phyloP scores from a whole-genome alignment of 30 jellyfish, hydroid and myxozoan species.

The Turritopsis rubra region DNA sequence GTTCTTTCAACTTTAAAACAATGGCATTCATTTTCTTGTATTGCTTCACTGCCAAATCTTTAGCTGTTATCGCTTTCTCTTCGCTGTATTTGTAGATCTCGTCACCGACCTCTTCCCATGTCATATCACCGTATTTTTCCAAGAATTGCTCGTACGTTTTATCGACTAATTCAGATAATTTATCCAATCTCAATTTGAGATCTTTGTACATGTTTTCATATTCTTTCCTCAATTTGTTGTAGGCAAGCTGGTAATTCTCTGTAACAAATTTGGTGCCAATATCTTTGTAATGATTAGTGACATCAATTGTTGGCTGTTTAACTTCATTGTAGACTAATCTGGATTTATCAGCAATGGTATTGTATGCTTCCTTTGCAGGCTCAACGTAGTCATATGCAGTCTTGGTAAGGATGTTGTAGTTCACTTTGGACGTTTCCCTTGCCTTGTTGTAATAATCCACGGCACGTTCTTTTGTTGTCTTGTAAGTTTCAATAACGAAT shows the following conservation, averaged over 20 bases:
- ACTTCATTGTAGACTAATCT: slow-evolving; percentile 56
- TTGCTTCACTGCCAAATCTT: slow-evolving; percentile 19
- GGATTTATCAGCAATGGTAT: slow-evolving; percentile 35
- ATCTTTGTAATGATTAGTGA: slow-evolving; percentile 49
- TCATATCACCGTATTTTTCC: slow-evolving; percentile 58
- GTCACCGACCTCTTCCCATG: slow-evolving; percentile 87
- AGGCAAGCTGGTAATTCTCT: slow-evolving; percentile 34
- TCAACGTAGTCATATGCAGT: slow-evolving; percentile 15
- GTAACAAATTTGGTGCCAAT: slow-evolving; percentile 35
- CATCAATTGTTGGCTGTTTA: slow-evolving; percentile 47
- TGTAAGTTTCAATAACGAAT: slow-evolving; percentile 3
- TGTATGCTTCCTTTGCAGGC: slow-evolving; percentile 35
- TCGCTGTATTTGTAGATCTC: slow-evolving; percentile 20
- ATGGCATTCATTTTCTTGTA: slow-evolving; percentile 17
- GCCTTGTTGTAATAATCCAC: not conserved
- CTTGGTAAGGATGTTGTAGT: slow-evolving; percentile 17
- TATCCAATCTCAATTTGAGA: slow-evolving; percentile 8
- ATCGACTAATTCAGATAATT: not conserved
- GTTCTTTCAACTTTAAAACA: slow-evolving; percentile 34
- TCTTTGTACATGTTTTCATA: slow-evolving; percentile 15
- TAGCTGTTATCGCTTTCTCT: slow-evolving; percentile 14
- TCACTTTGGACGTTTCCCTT: slow-evolving; percentile 15
- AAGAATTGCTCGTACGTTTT: slow-evolving; percentile 19
- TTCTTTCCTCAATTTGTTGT: slow-evolving; percentile 4
- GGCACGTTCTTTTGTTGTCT: not conserved